These are phyloP conservation scores for Remorina albescens DNA, from an alignment of 2,797 vertebrate species.

Conservation along the genomic window DNA sequence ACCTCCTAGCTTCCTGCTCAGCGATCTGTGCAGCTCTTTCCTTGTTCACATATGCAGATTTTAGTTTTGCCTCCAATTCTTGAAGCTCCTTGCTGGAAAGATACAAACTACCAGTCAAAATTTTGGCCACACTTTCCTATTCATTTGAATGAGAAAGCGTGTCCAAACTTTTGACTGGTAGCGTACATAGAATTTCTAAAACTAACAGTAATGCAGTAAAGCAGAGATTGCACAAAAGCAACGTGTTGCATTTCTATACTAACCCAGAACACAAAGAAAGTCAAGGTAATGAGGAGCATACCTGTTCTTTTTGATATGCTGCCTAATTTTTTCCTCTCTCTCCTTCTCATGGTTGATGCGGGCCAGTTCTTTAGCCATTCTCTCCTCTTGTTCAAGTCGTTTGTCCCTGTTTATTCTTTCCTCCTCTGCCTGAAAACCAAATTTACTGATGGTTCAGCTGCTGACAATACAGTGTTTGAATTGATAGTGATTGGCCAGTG, in stretches of 20 bases:
- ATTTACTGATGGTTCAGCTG: not conserved
- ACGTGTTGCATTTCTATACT: not conserved
- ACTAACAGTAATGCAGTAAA: not conserved
- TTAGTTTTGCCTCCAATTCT: conserved; percentile 91
- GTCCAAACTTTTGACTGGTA: too few relatives aligned
- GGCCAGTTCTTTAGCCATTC: conserved; percentile 87
- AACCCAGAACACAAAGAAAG: not conserved
- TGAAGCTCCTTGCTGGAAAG: conserved; percentile 89
- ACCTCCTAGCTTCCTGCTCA: conserved; percentile 88
- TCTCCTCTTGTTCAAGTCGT: conserved; percentile 89
- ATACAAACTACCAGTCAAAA: too few relatives aligned
- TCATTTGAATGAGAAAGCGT: too few relatives aligned
- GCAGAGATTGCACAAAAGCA: not conserved
- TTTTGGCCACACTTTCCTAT: too few relatives aligned
- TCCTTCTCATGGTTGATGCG: conserved; percentile 84
- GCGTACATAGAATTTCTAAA: not conserved
- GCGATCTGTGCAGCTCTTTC: conserved; percentile 92
- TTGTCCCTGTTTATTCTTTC: conserved; percentile 71
- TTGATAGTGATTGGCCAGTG: not conserved
- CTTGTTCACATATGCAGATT: conserved; percentile 91
- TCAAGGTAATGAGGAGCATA: conserved; percentile 56
- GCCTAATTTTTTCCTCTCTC: conserved; percentile 91
- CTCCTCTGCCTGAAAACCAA: conserved; percentile 85
- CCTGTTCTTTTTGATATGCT: conserved; percentile 92
- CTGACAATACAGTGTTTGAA: not conserved